Evolutionary conservation across 2,113 vertebrate species (phyloP), one percentile per base, ranked within the genome.

Genomic region (Stegastes partitus): DNA sequence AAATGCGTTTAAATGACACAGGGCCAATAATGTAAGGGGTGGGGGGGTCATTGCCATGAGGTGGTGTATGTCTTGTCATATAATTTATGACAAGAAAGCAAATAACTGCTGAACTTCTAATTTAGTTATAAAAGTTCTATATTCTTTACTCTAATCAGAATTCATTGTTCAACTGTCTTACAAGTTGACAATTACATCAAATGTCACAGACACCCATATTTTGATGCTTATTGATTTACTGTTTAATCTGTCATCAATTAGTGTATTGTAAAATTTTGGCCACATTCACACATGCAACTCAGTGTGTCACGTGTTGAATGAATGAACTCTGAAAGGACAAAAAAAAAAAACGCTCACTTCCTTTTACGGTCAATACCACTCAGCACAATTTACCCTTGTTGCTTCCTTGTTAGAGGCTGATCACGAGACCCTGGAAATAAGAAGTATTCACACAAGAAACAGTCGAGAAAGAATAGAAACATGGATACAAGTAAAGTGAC

Each of bases 291-390:
- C 3, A 47, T 72, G 12, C 22, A 74, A 53, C 42, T 50, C 37
- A 47, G 21, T 5, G 3, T 45, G 19, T 22, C n/a, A 18, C 11
- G 23, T 2, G n/a, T 28, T 72, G 1, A 44, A 77, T 84, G 65
- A 85, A 87, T 81, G 62, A 67, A 82, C 68, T 63, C 31, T 37
- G 18, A n/a, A 21, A 50, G 14, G 53, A 10, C 5, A 54, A 2
- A 55, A 68, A 61, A 26, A 55, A 2, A 55, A 68, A 59, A 25
- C 26, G 54, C n/a, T 53, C 55, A 83, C 79, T 90, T 90, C 84
- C 81, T 47, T 39, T 87, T 65, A 44, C 54, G 0, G 34, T 77
- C 58, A 42, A 80, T 53, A 64, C 64, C 68, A 82, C 75, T 86
- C 77, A 89, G 62, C 78, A 81, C 44, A 34, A 55, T 47, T 71